A percentile compares a stretch with the other conserved stretches of the same genome.
Conservation (phyloP, 2,113 vertebrate species). For the Coturnix japonica region DNA sequence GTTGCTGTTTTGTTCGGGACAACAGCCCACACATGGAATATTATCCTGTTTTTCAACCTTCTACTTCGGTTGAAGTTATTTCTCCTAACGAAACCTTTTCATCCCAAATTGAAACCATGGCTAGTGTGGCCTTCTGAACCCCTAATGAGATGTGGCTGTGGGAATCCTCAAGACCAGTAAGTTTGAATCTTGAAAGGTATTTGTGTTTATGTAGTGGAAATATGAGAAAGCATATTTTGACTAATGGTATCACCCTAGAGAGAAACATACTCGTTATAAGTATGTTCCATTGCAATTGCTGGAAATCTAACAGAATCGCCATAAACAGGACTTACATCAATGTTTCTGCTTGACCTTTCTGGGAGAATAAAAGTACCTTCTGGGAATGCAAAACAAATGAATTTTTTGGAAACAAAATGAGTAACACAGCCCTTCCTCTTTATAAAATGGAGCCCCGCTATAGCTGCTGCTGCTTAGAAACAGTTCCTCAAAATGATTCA, state of each 20-base stretch:
- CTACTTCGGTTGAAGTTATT: neutral
- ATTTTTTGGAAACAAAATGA: conserved; percentile 71
- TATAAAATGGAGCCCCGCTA: conserved; percentile 54
- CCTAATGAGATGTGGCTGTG: conserved; percentile 61
- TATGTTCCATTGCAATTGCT: conserved; percentile 75
- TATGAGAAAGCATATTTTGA: conserved; percentile 77
- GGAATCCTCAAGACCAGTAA: conserved; percentile 68
- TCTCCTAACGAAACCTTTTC: conserved; percentile 38
- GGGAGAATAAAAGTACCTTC: conserved; percentile 71
- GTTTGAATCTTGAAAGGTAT: conserved; percentile 53
- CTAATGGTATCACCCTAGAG: conserved; percentile 69
- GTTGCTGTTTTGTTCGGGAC: neutral
- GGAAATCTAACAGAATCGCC: conserved; percentile 66
- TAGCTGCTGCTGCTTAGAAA: conserved; percentile 58
- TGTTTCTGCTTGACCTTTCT: conserved; percentile 73
- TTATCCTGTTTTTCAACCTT: conserved; percentile 17
- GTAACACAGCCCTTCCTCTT: conserved; percentile 52
- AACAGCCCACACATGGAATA: conserved; percentile 18
- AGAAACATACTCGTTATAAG: conserved; percentile 74
- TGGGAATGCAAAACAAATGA: conserved; percentile 68
- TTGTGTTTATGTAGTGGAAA: conserved; percentile 76
- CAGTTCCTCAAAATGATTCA: conserved; percentile 36
- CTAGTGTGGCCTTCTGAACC: conserved; percentile 4
- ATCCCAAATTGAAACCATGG: conserved; percentile 46
- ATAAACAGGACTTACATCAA: conserved; percentile 76